These are phyloP conservation scores for Listrodromus nycthemerus DNA, from an alignment of 2,888 invertebrate species.

Conservation along the genomic window DNA sequence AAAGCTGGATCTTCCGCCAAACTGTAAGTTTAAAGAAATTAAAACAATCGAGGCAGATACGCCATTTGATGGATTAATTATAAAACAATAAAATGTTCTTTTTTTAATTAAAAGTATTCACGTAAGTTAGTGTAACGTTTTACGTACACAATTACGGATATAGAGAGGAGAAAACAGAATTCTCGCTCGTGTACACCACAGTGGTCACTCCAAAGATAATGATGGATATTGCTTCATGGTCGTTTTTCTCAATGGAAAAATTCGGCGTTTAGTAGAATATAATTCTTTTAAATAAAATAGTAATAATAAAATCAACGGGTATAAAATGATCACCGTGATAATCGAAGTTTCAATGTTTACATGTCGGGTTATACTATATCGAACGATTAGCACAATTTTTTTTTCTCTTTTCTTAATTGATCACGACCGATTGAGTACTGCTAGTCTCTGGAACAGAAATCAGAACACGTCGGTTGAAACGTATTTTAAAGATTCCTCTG, in stretches of 20 bases:
- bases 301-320: constrained; percentile 21
- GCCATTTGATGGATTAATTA: constrained; percentile 61
- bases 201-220: constrained; percentile 4
- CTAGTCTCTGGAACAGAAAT: constrained; percentile 85
- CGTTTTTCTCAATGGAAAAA: not conserved
- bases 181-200: constrained; percentile 21
- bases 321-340: constrained; percentile 34
- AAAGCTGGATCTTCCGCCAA: constrained; percentile 81
- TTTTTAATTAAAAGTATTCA: not conserved
- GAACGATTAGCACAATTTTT: constrained; percentile 58
- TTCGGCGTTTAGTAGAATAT: constrained; percentile 15
- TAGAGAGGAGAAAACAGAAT: constrained; percentile 46
- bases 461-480: constrained; percentile 81
- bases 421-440: constrained; percentile 70
- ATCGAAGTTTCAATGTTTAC: constrained; percentile 52
- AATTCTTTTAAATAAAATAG: not conserved
- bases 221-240: constrained; percentile 38
- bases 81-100: constrained; percentile 20
- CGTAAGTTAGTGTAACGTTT: not conserved
- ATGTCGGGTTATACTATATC: constrained; percentile 52
- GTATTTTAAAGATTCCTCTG: constrained; percentile 72
- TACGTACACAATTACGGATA: constrained; percentile 14
- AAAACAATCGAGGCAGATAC: constrained; percentile 81
- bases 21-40: constrained; percentile 85
- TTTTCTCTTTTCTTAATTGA: constrained; percentile 60